Conservation (phyloP, 2,888 invertebrate genomes). For the Anthophora plumipes region DNA sequence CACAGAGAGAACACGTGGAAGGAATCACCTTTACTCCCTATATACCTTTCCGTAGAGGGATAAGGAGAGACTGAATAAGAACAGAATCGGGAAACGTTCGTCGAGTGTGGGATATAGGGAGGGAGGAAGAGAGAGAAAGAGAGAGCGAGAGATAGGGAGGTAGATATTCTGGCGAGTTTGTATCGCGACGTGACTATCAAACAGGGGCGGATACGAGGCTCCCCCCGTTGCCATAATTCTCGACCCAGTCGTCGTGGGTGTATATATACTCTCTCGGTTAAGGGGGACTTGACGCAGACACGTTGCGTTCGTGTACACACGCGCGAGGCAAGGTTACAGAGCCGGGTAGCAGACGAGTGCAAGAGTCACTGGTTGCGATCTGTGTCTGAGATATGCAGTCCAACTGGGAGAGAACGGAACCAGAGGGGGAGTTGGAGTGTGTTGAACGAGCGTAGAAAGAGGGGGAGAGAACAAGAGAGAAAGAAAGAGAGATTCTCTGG, state of each 20-base stretch:
- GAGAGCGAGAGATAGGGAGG: slow-evolving; percentile 12
- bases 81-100: too few relatives aligned
- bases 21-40: neutral
- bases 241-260: slow-evolving; percentile 67
- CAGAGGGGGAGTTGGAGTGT: slow-evolving; percentile 35
- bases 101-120: neutral
- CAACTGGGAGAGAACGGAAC: slow-evolving; percentile 39
- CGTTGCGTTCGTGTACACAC: slow-evolving; percentile 1
- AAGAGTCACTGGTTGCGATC: slow-evolving; percentile 67
- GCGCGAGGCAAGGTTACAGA: slow-evolving; percentile 15
- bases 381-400: slow-evolving; percentile 68
- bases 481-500: slow-evolving; percentile 51
- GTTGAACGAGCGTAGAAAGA: slow-evolving; percentile 25
- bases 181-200: slow-evolving; percentile 72
- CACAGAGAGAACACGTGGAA: slow-evolving; percentile 26
- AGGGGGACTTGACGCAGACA: slow-evolving; percentile 60
- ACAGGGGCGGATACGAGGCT: slow-evolving; percentile 70
- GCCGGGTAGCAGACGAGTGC: slow-evolving; percentile 46
- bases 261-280: slow-evolving; percentile 57
- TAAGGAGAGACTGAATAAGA: too few relatives aligned
- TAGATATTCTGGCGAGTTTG: slow-evolving; percentile 59
- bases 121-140: neutral
- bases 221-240: slow-evolving; percentile 66
- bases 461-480: slow-evolving; percentile 40
- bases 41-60: too few relatives aligned